Base-by-base conservation (phyloP, 1,140 invertebrate genomes). In the Amyelois transitella region DNA sequence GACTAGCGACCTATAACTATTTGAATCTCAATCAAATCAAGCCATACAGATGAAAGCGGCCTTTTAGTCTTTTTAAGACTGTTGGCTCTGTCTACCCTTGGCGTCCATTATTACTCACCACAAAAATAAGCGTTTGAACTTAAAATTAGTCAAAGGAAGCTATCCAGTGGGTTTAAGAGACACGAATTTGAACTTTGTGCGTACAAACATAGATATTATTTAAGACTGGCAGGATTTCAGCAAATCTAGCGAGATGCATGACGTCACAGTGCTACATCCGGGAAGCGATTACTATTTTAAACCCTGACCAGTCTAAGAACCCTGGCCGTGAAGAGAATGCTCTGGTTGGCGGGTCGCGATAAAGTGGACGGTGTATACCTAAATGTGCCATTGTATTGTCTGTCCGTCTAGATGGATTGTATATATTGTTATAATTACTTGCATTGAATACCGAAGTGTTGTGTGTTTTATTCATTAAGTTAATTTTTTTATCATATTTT, bases 201-300 rank as follows among this genome's bases (percentile, higher is more conserved):
- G 48, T 58, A 32, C 8, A 22, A 44, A 55, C 68, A 77, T 70
- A 64, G 58, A 64, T 55, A 57, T 66, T 68, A 67, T 69, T 79
- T 71, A 51, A 62, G 62, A 62, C 60, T 64, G 60, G 44, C 60
- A 62, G 51, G 49, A 53, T 64, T 75, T 75, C 67, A 74, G 77
- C 64, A 78, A 77, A 77, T 81, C 75, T 70, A 66, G 60, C 64
- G 71, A 81, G 82, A 85, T 83, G 67, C 38, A 44, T 79, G 80
- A 86, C 80, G 82, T 81, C 77, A 82, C 63, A 72, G 60, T 60
- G n/a, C n/a, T n/a, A 81, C 80, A 83, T 86, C 80, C 82, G 82
- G 82, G 80, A 86, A 83, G 81, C 75, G 58, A 74, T 71, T 64
- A 75, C 75, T 80, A 81, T 80, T 80, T 83, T 69, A 54, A 80